phyloP scores from a whole-genome alignment of 2,797 vertebrate species.

The Staurois parvus region DNA sequence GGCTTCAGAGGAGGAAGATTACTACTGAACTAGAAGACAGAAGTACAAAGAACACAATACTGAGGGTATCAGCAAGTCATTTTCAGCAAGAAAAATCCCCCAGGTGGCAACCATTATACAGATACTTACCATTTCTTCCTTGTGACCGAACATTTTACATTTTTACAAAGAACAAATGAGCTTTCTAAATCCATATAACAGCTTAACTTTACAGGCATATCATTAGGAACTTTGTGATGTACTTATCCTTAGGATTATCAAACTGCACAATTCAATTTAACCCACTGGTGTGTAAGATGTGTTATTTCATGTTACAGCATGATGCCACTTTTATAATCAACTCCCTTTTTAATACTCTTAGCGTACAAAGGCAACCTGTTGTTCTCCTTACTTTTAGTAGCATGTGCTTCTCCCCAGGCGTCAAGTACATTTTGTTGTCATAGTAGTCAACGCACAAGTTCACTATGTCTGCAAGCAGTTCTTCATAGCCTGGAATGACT shows the following conservation, averaged over 20 bases:
- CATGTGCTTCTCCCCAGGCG: conserved; percentile 96
- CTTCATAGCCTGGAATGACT: conserved; percentile 94
- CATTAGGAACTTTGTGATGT: neutral
- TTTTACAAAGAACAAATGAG: neutral
- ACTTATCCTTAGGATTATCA: neutral
- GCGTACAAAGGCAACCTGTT: neutral
- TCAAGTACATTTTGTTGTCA: conserved; percentile 98
- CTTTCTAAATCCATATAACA: neutral
- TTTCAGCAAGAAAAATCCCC: no score
- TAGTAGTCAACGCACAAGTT: conserved; percentile 97
- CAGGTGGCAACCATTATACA: neutral
- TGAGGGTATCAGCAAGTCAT: no score
- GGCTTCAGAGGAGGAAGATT: no score
- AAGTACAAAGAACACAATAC: no score
- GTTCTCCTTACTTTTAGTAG: conserved; percentile 87
- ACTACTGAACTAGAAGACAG: no score
- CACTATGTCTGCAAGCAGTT: conserved; percentile 96
- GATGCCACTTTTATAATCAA: neutral
- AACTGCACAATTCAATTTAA: neutral
- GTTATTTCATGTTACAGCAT: neutral
- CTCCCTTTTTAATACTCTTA: neutral
- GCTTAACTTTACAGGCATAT: neutral
- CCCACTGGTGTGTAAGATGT: neutral
- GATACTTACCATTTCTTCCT: neutral
- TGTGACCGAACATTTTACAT: neutral